Conservation (phyloP, 1,140 invertebrate genomes). For the Drosophila setifemur region DNA sequence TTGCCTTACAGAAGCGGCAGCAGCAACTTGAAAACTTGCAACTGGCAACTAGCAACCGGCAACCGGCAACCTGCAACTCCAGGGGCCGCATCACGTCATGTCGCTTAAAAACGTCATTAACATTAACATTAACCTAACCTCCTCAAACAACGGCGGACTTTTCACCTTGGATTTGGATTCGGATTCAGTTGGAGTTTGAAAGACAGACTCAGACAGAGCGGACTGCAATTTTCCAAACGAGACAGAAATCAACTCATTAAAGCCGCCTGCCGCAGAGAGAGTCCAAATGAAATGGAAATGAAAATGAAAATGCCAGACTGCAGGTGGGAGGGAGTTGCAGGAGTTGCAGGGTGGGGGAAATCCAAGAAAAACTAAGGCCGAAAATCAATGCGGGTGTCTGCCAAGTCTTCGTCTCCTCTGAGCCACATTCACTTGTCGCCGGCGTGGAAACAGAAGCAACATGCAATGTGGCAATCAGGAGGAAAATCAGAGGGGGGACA, state of each 20-base stretch:
- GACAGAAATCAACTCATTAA: slow-evolving; percentile 47
- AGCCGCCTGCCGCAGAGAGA: slow-evolving; percentile 30
- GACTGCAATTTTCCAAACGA: slow-evolving; percentile 41
- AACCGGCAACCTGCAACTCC: not conserved
- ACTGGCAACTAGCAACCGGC: not conserved
- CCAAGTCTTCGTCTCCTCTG: slow-evolving; percentile 10
- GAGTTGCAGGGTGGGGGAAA: slow-evolving; percentile 1
- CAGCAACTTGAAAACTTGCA: not conserved
- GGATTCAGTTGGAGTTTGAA: not conserved
- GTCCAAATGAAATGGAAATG: slow-evolving; percentile 38
- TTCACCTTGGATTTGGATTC: slow-evolving; percentile 52
- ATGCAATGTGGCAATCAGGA: not conserved
- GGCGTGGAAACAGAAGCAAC: slow-evolving; percentile 59
- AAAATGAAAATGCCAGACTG: slow-evolving; percentile 27
- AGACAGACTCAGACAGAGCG: not conserved
- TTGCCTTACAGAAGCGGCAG: slow-evolving; percentile 11
- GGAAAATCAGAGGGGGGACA: not conserved
- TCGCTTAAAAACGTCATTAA: slow-evolving; percentile 71
- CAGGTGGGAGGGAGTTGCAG: not conserved
- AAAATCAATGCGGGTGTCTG: slow-evolving; percentile 71
- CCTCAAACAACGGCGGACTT: slow-evolving; percentile 59
- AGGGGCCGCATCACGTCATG: slow-evolving; percentile 51
- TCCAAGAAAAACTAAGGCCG: not conserved
- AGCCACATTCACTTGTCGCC: slow-evolving; percentile 65
- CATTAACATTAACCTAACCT: slow-evolving; percentile 66